Evolutionary conservation across 2,888 invertebrate species (phyloP), one percentile per base, ranked within the genome.

Genomic region (Prosapia bicincta): DNA sequence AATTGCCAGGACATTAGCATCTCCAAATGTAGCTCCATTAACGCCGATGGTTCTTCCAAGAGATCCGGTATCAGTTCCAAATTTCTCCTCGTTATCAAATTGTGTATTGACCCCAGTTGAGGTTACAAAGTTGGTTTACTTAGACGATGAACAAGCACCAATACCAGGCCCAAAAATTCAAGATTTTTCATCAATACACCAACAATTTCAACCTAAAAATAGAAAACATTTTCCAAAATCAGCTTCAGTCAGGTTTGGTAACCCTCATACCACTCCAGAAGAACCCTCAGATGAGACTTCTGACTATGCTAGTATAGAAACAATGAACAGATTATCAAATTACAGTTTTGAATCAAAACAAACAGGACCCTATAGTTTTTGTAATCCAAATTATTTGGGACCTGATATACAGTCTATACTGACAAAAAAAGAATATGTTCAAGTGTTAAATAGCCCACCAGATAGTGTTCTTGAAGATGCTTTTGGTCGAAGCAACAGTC

Each of bases 361-460:
- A 54, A 38, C 38, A 13, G 78, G 77, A 2, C 88, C 88, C 7
- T 89, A 90, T 75, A 91, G 92, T 0, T 93, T 93, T 84, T 91
- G 91, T 82, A 93, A 93, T 84, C 93, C 93, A 3, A 92, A 93
- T 83, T 93, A 93, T 82, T 84, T 92, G 79, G 92, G 92, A 0
- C 88, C 91, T 6, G 91, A 91, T 80, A 88, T 90, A 66, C 85
- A 86, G 78, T 79, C 80, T n/a, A 80, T 81, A 20, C 74, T 82
- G 9, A 75, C 76, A 1, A 77, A 76, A 65, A 78, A 78, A 72
- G 81, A 82, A 54, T 87, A 85, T 79, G 87, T 87, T 0, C 86
- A 87, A 79, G 82, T 87, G 76, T 82, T 88, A 67, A 88, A 88
- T 81, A 91, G 91, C 69, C 87, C 87, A 1, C 91, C 91, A 0